These are phyloP conservation scores for Glomeris maerens DNA, from an alignment of 1,140 invertebrate species.

Conservation along the genomic window DNA sequence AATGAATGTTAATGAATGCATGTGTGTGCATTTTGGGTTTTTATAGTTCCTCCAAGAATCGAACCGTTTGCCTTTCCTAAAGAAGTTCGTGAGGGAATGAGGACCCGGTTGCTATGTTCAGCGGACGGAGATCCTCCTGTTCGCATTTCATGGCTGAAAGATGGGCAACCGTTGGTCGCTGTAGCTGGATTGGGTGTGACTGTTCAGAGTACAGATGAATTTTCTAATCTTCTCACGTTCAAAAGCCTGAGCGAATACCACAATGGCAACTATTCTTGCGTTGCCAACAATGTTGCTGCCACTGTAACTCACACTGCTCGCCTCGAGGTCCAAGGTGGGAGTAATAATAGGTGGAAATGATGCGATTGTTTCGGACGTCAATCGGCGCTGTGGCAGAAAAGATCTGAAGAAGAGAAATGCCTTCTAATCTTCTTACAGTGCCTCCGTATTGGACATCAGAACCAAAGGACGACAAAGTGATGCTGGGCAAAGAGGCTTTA, in stretches of 20 bases:
- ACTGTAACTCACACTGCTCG: constrained; percentile 27
- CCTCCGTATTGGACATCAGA: constrained; percentile 82
- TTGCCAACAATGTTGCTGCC: constrained; percentile 61
- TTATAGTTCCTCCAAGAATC: constrained; percentile 35
- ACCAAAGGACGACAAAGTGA: constrained; percentile 68
- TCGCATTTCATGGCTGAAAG: constrained; percentile 56
- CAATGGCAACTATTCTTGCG: constrained; percentile 76
- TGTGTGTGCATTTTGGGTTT: too few relatives aligned
- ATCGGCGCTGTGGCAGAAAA: too few relatives aligned
- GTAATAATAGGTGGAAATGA: too few relatives aligned
- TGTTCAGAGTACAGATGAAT: constrained; percentile 59
- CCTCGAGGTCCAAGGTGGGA: constrained; percentile 34
- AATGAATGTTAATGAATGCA: too few relatives aligned
- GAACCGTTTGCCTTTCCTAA: constrained; percentile 31
- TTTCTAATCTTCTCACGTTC: constrained; percentile 74
- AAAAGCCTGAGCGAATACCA: constrained; percentile 64
- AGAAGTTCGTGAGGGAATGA: constrained; percentile 29
- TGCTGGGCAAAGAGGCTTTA: constrained; percentile 65
- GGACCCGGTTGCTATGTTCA: constrained; percentile 62
- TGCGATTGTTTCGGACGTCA: too few relatives aligned
- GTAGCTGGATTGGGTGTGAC: constrained; percentile 36
- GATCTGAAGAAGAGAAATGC: too few relatives aligned
- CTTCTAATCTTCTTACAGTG: constrained; percentile 41
- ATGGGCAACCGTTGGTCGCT: constrained; percentile 44
- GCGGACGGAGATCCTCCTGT: constrained; percentile 89